Conservation (phyloP, 2,113 vertebrate genomes). For the Pollachius pollachius region DNA sequence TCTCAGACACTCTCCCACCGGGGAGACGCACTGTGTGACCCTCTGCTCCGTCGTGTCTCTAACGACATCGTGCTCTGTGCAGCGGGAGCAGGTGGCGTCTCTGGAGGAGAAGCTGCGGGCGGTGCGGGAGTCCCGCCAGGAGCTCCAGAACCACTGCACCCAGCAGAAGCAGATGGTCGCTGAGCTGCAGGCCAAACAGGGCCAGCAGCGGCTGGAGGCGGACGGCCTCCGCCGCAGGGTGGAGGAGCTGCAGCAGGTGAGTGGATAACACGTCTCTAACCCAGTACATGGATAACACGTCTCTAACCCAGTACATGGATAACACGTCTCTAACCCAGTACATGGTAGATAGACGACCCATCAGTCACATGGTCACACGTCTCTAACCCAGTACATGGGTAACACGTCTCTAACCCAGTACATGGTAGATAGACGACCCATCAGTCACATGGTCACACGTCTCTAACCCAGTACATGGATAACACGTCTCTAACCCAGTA, state of each 20-base stretch:
- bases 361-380: not conserved
- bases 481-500: not conserved
- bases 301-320: no score
- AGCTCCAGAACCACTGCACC: conserved; percentile 79
- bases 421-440: no score
- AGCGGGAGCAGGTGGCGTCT: conserved; percentile 82
- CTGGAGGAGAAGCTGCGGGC: conserved; percentile 86
- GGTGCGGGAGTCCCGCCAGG: conserved; percentile 79
- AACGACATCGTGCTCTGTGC: not conserved
- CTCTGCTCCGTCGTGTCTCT: not conserved
- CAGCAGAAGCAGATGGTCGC: conserved; percentile 84
- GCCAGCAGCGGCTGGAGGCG: conserved; percentile 75
- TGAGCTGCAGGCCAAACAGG: conserved; percentile 79
- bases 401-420: no score
- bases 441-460: no score
- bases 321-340: no score
- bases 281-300: no score
- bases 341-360: no score
- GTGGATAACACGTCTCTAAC: not conserved
- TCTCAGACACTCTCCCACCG: no score
- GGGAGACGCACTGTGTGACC: no score
- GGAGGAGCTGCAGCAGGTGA: conserved; percentile 88
- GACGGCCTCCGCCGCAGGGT: conserved; percentile 78
- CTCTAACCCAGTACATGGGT: not conserved
- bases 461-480: no score